These are phyloP conservation scores for Puffinus mauretanicus DNA, from an alignment of 2,113 vertebrate genomes.

Conservation along the genomic window DNA sequence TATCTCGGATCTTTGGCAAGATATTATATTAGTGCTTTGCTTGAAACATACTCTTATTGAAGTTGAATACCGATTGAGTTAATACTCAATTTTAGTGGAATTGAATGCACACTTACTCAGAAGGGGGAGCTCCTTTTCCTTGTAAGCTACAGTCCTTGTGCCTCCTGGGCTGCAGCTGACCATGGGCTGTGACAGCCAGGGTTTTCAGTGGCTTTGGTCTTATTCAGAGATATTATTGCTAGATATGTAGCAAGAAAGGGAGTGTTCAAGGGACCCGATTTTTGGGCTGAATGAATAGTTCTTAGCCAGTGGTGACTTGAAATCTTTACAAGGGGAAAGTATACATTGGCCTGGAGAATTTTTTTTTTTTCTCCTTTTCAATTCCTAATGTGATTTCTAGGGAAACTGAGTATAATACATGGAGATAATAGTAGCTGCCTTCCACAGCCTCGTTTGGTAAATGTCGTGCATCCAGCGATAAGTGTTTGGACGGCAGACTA, in stretches of 20 bases:
- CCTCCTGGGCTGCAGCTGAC: neutral
- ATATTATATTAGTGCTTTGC: neutral
- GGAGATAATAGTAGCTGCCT: neutral
- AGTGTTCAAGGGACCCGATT: neutral
- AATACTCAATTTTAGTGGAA: neutral
- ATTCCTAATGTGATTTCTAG: neutral
- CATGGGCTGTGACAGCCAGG: neutral
- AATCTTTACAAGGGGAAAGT: neutral
- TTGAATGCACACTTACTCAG: neutral
- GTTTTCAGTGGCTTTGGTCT: neutral
- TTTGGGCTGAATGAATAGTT: neutral
- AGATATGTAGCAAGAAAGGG: neutral
- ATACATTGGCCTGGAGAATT: neutral
- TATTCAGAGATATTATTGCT: neutral
- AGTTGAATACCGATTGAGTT: fast-evolving
- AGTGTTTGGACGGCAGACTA: neutral
- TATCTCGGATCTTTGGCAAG: neutral
- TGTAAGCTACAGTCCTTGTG: neutral
- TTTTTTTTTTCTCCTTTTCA: neutral
- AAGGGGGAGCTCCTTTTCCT: neutral
- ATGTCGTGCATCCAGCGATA: fast-evolving
- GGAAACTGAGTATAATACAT: no score
- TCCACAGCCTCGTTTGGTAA: neutral
- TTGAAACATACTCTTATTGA: fast-evolving
- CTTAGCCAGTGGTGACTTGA: neutral